Evolutionary conservation across 2,797 vertebrate genomes (phyloP).

Genomic region (Petrocephalus schoutedeni): DNA sequence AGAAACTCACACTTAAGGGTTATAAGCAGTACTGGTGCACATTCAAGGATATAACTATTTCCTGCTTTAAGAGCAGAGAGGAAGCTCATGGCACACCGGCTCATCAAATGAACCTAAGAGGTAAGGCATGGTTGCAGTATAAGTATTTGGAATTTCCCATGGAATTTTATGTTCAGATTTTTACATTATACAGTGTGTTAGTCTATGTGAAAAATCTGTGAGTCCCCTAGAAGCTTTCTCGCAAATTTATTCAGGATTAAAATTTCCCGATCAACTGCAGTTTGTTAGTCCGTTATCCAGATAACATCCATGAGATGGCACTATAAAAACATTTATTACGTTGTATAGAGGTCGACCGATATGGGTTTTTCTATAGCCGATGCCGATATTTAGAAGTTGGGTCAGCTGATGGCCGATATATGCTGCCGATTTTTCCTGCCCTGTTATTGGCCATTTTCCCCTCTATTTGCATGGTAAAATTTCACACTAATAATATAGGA

Average conservation of each 20-base stretch:
- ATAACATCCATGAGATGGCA: background rate
- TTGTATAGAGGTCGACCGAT: background rate
- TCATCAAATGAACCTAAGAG: constrained; percentile 95
- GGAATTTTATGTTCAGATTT: background rate
- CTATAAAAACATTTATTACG: background rate
- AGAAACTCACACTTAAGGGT: constrained; percentile 96
- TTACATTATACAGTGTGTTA: background rate
- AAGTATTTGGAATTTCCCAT: background rate
- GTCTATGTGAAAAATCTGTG: background rate
- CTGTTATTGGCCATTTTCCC: too few relatives aligned
- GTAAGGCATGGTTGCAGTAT: constrained; percentile 49
- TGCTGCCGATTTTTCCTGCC: too few relatives aligned
- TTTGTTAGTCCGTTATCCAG: background rate
- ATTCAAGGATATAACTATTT: constrained; percentile 98
- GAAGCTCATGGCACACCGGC: constrained; percentile 87
- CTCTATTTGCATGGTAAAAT: too few relatives aligned
- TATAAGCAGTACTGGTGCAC: constrained; percentile 99
- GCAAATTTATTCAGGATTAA: background rate
- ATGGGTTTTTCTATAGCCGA: too few relatives aligned
- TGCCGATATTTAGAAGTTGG: too few relatives aligned
- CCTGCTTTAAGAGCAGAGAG: constrained; percentile 96
- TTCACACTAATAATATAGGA: too few relatives aligned
- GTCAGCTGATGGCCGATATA: too few relatives aligned
- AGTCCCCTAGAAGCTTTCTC: background rate
- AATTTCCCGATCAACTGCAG: background rate